Conservation (phyloP, 2,888 invertebrate genomes). For the Cataglyphis cursor region DNA sequence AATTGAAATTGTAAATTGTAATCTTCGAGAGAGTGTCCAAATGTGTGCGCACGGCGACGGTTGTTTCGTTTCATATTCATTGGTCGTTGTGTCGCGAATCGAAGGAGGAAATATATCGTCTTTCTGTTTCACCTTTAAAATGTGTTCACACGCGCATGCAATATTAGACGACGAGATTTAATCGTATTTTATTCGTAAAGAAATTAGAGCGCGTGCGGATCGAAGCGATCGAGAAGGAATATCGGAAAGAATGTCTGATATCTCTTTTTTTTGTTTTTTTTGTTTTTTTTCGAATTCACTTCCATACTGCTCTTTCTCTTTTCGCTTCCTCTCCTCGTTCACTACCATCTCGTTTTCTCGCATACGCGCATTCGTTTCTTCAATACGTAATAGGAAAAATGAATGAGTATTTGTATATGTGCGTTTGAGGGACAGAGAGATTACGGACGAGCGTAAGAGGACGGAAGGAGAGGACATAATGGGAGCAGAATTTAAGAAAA, state of each 20-base stretch:
- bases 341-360: conserved; percentile 13
- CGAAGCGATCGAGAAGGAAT: conserved; percentile 44
- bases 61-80: conserved; percentile 63
- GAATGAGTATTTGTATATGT: conserved; percentile 14
- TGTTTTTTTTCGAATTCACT: conserved; percentile 2
- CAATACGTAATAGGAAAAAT: conserved; percentile 17
- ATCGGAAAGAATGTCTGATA: conserved; percentile 60
- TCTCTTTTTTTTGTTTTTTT: conserved; percentile 22
- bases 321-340: not conserved
- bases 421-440: conserved; percentile 2
- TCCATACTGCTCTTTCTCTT: not conserved
- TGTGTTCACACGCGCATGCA: conserved; percentile 84
- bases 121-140: conserved; percentile 77
- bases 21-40: conserved; percentile 72
- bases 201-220: conserved; percentile 48
- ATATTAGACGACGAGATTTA: conserved; percentile 80
- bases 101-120: conserved; percentile 61
- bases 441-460: not conserved
- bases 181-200: conserved; percentile 74
- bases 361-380: not conserved
- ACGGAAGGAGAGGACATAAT: not conserved
- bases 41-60: conserved; percentile 70
- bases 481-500: conserved; percentile 26
- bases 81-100: conserved; percentile 56
- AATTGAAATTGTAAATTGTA: conserved; percentile 38